Evolutionary conservation across 1,140 invertebrate species (phyloP), one percentile per base, ranked within the genome.

Genomic region (Anthonomus grandis): DNA sequence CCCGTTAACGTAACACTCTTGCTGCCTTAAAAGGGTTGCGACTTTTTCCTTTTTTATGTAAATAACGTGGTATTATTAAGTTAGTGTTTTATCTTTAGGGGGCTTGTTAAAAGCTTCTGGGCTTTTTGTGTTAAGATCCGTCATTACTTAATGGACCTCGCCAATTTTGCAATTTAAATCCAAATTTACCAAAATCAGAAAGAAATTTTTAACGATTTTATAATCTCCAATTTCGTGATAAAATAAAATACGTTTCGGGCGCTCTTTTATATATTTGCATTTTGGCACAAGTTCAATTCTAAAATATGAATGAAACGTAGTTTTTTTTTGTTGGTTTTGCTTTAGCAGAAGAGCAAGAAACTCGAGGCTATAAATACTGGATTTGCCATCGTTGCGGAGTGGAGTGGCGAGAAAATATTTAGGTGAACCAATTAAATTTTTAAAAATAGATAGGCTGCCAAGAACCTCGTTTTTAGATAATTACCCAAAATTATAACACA

Each of bases 1-100:
- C 18, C 50, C 57, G 50, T 64, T 62, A 60, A 59, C 58, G 53
- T 59, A 52, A 59, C 60, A 64, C 62, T 64, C 57, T 62, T 54
- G 53, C 45, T 59, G 44, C 53, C 42, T 51, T 62, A 61, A 65
- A 57, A 60, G 63, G 60, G 62, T 62, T 57, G 52, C 37, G 48
- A 65, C 61, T 65, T 61, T 65, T 63, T 65, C 61, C 63, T 65
- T 65, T 65, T 65, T 65, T 65, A 65, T 65, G 63, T 54, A 65
- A 65, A 65, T 63, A 56, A 27, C 55, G 18, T 42, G 57, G 41
- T 27, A 51, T 52, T 59, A 52, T 59, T 52, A 59, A 59, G 27
- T 50, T 47, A 48, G 27, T 36, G 57, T 53, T 41, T 59, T 39
- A 59, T 59, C 49, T 59, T 59, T 52, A 49, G 47, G 38, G 41